Base-by-base conservation (phyloP, 2,888 invertebrate species). In the Dynastes hyllus region DNA sequence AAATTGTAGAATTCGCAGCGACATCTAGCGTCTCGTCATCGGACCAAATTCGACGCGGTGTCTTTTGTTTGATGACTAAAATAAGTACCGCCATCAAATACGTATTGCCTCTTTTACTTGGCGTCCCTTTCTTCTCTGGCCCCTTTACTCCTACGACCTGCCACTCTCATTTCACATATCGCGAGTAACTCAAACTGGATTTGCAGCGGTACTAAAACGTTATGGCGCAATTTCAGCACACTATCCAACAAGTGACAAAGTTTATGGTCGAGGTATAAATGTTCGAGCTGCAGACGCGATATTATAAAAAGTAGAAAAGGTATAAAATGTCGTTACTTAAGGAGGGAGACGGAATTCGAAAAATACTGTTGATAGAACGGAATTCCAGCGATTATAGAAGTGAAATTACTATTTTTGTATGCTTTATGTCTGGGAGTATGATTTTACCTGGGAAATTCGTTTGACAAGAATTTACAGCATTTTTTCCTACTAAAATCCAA, bases 41-140 rank as follows among this genome's bases (percentile, higher is more conserved):
- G 27, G 73, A 61, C 73, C 61, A 63, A 75, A 75, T 75, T 75
- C 32, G 32, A 58, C 55, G 63, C 70, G 71, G 73, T 71, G 71
- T 73, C 79, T 80, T 82, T 79, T 81, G 81, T 79, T 81, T 80
- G 80, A 81, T 78, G 80, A 45, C 76, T 58, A 70, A 73, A 79
- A 80, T 79, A 77, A 75, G 73, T 75, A 45, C 73, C 78, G 78
- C 76, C 77, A 79, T 80, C 79, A 81, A 81, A 80, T 81, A 77
- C 78, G 78, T 69, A 76, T 71, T 78, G 67, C 78, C 63, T 75
- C 53, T 79, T 75, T 75, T 75, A 75, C 61, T 50, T n/a, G 40
- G 22, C 55, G 37, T 13, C 77, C 70, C 27, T 69, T 58, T 40
- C 45, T 11, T 11, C 45, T 8, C 45, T 8, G 22, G 11, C 11